Percentiles rank a stretch among this genome's conserved stretches.
These are phyloP conservation scores for Callaeas wilsoni DNA, from an alignment of 2,113 vertebrate species.

Conservation along the genomic window DNA sequence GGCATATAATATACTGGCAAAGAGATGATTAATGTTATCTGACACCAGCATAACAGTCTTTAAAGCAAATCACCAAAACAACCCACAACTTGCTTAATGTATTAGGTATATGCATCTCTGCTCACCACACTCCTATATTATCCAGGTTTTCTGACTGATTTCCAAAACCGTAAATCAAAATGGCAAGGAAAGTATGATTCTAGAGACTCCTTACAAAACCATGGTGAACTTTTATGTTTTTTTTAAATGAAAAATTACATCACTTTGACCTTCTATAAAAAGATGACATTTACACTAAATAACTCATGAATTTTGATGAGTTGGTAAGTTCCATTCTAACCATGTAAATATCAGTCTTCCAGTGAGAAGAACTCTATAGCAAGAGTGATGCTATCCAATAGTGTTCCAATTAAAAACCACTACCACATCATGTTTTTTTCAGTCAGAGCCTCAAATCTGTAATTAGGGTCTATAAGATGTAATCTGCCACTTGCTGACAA, in stretches of 20 bases:
- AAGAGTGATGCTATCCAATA: neutral
- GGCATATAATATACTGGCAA: neutral
- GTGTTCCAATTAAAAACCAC: neutral
- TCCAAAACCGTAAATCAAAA: neutral
- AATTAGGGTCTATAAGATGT: neutral
- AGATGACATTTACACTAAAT: neutral
- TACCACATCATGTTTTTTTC: neutral
- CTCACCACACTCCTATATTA: neutral
- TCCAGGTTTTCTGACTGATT: neutral
- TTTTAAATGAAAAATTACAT: rapidly evolving
- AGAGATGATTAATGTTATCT: neutral
- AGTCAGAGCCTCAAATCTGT: neutral
- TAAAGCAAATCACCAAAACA: neutral
- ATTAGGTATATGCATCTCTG: neutral
- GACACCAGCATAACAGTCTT: neutral
- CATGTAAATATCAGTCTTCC: neutral
- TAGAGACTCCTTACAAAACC: neutral
- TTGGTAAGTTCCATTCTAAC: neutral
- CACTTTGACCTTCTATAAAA: neutral
- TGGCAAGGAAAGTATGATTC: neutral
- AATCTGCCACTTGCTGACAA: neutral
- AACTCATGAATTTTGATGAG: neutral
- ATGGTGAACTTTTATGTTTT: neutral
- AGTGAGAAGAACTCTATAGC: neutral
- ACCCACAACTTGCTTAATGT: neutral